Evolutionary conservation across 2,888 invertebrate genomes (phyloP), one percentile per base, ranked within the genome.

Genomic region (Napeogenes sylphis): DNA sequence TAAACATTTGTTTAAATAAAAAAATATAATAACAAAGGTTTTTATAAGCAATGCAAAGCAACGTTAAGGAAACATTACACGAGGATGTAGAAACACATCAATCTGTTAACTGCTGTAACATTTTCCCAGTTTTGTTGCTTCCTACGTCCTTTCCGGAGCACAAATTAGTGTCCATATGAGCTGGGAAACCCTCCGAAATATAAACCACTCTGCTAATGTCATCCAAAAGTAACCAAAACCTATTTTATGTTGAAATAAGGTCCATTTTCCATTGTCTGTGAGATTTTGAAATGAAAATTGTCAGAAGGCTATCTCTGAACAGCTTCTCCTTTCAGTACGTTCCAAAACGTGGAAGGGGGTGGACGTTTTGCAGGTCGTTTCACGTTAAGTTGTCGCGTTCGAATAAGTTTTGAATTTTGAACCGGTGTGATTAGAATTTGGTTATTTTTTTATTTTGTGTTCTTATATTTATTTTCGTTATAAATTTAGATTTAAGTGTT

Each of bases 161-260:
- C 67, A 71, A 70, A 71, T 71, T 70, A 70, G 68, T 69, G 71
- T 71, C 71, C 70, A 66, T 71, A 71, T 69, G 68, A 70, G 65
- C 71, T 68, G 66, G 68, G 68, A 67, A 61, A 64, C 66, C 65
- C 66, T 65, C 62, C 68, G 68, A 68, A 69, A 69, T 70, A 64
- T 64, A 62, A 61, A 67, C 67, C 64, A 62, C 57, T 64, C 47
- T 67, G 56, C 12, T 56, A 62, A 42, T 21, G 14, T 38, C 45
- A 6, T 0, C 30, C 13, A 46, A 66, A 45, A 35, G 10, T 13
- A 42, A 8, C 38, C 33, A 4, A 30, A n/a, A 33, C 54, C 56
- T 32, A 68, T 60, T 12, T 1, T 0, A 0, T 6, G 5, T 32
- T 1, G 5, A 0, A 4, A 51, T 65, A 71, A 53, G 53, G 57